phyloP scores from a whole-genome alignment of 2,113 vertebrate genomes.

The Dasyprocta punctata region DNA sequence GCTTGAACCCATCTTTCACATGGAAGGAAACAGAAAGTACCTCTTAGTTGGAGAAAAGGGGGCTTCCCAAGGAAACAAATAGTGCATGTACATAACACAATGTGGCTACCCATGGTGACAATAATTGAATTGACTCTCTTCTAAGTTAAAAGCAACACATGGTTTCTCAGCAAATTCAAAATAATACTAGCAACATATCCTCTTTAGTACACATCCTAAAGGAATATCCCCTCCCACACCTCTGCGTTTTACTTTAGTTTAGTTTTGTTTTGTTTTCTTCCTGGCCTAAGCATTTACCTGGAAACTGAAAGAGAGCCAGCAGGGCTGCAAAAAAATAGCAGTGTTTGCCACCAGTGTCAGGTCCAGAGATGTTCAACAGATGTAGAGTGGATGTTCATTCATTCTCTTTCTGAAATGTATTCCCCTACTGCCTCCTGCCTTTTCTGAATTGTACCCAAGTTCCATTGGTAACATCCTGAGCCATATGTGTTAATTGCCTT shows the following conservation, averaged over 20 bases:
- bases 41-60: background rate
- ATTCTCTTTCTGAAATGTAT: background rate
- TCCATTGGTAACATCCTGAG: background rate
- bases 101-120: background rate
- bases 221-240: background rate
- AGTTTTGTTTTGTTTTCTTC: background rate
- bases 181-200: background rate
- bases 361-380: background rate
- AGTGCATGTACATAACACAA: background rate
- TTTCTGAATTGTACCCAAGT: background rate
- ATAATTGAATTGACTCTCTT: conserved; percentile 24
- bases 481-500: fast-evolving
- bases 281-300: background rate
- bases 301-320: background rate
- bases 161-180: background rate
- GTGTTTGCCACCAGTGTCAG: background rate
- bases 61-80: background rate
- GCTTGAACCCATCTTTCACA: background rate
- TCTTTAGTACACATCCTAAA: background rate
- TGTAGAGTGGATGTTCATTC: fast-evolving
- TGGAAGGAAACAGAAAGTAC: conserved; percentile 4
- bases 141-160: background rate
- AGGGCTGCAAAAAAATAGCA: background rate
- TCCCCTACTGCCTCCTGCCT: background rate
- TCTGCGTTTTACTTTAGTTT: background rate